Base-by-base conservation (phyloP, 2,113 vertebrate genomes). In the Passerina amoena region DNA sequence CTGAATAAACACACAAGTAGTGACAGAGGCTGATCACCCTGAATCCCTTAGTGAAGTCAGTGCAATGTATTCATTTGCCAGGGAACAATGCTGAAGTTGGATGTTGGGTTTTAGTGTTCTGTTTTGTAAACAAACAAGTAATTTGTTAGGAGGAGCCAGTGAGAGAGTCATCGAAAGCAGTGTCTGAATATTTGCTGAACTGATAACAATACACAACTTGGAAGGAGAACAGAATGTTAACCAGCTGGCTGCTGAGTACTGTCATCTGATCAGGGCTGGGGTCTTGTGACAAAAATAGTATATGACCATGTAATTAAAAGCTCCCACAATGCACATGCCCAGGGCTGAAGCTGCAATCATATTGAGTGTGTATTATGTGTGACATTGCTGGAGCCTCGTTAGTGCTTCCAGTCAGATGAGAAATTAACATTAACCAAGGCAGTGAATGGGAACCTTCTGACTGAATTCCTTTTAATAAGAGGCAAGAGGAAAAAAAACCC, bases 281-380 rank as follows among this genome's bases (percentile, higher is more conserved):
- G n/a, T 72, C 88, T 92, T 87, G 50, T 69, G 90, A 80, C 59
- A 92, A 77, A 94, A 93, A 86, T 69, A 93, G 59, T 33, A 9
- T 30, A 59, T 59, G 33, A 35, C 50, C 5, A 9, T 69, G 42
- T 82, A 72, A 82, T 70, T 88, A 80, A 82, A 92, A 75, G 71
- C 42, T 95, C 68, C 50, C 15, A 38, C 44, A 82, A 65, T 13
- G 47, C 69, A 64, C 40, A 44, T 79, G 75, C 85, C 85, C 63
- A 51, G 50, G n/a, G 45, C 38, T 79, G 82, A 76, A 93, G 54
- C 83, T 50, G 64, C 54, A 83, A 19, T 77, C 15, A 6, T 14
- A 18, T 10, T 31, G 11, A 51, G 59, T 33, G 18, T 0, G 0
- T 79, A 28, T 61, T 51, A 51, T 12, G 45, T 79, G 24, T 24